Conservation (phyloP, 2,797 vertebrate genomes). For the Sciurus carolinensis region DNA sequence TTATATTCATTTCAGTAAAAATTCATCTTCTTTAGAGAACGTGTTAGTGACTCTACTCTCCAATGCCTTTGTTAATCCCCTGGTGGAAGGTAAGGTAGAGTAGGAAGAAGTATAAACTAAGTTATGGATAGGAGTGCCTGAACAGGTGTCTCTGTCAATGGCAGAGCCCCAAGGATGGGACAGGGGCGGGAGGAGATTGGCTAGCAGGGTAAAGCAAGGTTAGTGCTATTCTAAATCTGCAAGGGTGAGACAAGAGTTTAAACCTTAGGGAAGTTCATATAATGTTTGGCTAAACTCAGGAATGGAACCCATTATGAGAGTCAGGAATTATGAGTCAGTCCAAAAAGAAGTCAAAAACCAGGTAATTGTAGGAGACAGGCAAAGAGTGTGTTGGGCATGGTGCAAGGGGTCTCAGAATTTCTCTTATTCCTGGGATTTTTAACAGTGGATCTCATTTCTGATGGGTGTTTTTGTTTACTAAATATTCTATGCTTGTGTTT, state of each 20-base stretch:
- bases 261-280: not conserved
- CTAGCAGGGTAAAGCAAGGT: not conserved
- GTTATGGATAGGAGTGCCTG: not conserved
- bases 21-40: not conserved
- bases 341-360: not conserved
- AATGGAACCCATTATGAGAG: not conserved
- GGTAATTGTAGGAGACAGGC: not conserved
- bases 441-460: not conserved
- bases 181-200: accelerated
- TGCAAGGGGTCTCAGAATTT: not conserved
- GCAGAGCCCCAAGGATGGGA: not conserved
- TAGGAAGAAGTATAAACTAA: not conserved
- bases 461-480: not conserved
- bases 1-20: not conserved
- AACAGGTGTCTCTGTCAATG: not conserved
- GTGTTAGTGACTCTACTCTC: not conserved
- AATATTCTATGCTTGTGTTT: not conserved
- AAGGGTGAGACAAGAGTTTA: not conserved
- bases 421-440: not conserved
- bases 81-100: not conserved
- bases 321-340: not conserved
- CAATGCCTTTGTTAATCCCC: not conserved
- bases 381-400: not conserved
- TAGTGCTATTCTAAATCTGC: not conserved
- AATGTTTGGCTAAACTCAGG: not conserved